These are phyloP conservation scores for Zapus hudsonius DNA, from an alignment of 2,113 vertebrate genomes.

Conservation along the genomic window DNA sequence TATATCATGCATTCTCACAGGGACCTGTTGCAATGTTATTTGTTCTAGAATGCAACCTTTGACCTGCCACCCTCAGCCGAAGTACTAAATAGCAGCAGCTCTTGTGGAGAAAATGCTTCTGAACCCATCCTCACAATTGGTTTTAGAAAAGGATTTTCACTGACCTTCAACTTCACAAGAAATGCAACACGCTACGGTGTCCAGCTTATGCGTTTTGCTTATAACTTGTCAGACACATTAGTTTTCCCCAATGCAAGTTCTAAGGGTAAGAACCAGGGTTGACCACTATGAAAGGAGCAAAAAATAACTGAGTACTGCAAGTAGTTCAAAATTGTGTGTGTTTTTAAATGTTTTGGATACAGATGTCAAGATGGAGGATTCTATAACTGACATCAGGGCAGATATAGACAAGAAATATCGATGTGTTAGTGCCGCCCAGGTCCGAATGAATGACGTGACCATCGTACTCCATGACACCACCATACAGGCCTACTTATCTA, in stretches of 20 bases:
- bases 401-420: slow-evolving; percentile 89
- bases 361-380: slow-evolving; percentile 62
- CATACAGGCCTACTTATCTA: slow-evolving; percentile 92
- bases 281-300: neutral
- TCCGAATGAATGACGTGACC: slow-evolving; percentile 78
- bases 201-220: slow-evolving; percentile 85
- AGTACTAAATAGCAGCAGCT: slow-evolving; percentile 88
- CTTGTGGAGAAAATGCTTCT: slow-evolving; percentile 79
- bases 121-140: slow-evolving; percentile 81
- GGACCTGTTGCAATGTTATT: neutral
- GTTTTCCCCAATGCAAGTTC: slow-evolving; percentile 87
- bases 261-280: slow-evolving; percentile 83
- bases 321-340: neutral
- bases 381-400: slow-evolving; percentile 84
- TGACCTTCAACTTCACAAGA: slow-evolving; percentile 89
- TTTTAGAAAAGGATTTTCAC: slow-evolving; percentile 86
- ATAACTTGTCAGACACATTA: slow-evolving; percentile 90
- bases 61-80: slow-evolving; percentile 84
- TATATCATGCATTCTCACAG: neutral
- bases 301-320: neutral
- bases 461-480: slow-evolving; percentile 86
- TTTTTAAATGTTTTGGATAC: neutral
- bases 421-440: slow-evolving; percentile 82
- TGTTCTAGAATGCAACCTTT: slow-evolving; percentile 83
- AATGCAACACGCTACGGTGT: slow-evolving; percentile 84